Percentiles rank a stretch among this genome's conserved stretches.
These are phyloP conservation scores for Okamejei kenojei DNA, from an alignment of 2,797 vertebrate genomes.

Conservation along the genomic window DNA sequence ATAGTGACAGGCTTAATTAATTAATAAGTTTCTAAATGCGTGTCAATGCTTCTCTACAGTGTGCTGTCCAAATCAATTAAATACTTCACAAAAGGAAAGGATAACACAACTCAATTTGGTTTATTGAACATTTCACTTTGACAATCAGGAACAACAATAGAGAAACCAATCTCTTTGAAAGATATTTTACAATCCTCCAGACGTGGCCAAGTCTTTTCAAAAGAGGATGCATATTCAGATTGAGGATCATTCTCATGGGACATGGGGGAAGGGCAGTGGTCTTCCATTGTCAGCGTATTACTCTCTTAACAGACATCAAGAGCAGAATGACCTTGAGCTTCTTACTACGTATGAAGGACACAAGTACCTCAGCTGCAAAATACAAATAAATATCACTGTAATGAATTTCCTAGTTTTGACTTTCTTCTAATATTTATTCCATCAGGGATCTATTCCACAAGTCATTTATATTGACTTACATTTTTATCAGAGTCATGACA, in stretches of 20 bases:
- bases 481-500: not conserved
- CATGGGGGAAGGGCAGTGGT: not conserved
- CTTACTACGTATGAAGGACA: not conserved
- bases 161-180: not conserved
- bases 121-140: conserved; percentile 28
- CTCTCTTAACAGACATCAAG: conserved; percentile 1
- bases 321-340: conserved; percentile 7
- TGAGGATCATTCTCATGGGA: not conserved
- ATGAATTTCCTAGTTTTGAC: not conserved
- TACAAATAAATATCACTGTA: not conserved
- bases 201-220: not conserved
- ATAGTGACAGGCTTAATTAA: conserved; percentile 28
- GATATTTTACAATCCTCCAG: conserved; percentile 27
- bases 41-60: not conserved
- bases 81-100: not conserved
- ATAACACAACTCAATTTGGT: conserved; percentile 33
- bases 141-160: not conserved
- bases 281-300: not conserved
- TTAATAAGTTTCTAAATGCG: conserved; percentile 23
- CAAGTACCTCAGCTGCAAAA: not conserved
- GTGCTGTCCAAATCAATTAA: not conserved
- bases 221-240: not conserved
- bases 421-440: not conserved
- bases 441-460: not conserved
- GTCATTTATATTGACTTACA: not conserved